Percentiles rank a stretch among this genome's conserved stretches.
Conservation (phyloP, 2,113 vertebrate genomes). For the Fulica atra region DNA sequence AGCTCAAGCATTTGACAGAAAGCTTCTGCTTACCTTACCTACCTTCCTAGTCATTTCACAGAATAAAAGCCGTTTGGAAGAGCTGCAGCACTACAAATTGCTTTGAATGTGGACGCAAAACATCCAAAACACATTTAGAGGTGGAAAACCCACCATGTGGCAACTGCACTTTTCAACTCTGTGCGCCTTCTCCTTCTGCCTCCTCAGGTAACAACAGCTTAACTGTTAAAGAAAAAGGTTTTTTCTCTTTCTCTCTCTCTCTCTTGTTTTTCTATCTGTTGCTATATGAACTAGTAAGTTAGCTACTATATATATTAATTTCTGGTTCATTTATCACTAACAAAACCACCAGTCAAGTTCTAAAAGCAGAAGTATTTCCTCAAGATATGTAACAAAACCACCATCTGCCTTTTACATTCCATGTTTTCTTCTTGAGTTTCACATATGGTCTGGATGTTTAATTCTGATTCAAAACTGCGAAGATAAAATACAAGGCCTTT, state of each 20-base stretch:
- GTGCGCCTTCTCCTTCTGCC: neutral
- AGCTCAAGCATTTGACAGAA: neutral
- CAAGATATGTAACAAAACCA: neutral
- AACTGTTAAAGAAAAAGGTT: neutral
- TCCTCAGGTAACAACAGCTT: neutral
- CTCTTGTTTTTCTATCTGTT: neutral
- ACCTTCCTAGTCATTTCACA: neutral
- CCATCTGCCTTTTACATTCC: neutral
- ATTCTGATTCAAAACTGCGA: neutral
- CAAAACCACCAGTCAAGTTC: neutral
- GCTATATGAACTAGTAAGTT: neutral
- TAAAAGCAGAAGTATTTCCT: neutral
- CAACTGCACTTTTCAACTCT: neutral
- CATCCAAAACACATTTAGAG: fast-evolving
- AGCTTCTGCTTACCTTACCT: neutral
- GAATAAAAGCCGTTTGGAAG: neutral
- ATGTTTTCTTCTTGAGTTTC: neutral
- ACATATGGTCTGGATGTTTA: neutral
- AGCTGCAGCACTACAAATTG: neutral
- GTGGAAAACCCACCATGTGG: neutral
- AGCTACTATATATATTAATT: neutral
- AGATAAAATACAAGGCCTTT: neutral
- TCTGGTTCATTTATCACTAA: neutral
- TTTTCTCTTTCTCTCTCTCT: neutral
- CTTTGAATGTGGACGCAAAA: neutral